These are phyloP conservation scores for cattle (Bos taurus) DNA, from an alignment of 2,113 vertebrate genomes.

Conservation along the genomic window DNA sequence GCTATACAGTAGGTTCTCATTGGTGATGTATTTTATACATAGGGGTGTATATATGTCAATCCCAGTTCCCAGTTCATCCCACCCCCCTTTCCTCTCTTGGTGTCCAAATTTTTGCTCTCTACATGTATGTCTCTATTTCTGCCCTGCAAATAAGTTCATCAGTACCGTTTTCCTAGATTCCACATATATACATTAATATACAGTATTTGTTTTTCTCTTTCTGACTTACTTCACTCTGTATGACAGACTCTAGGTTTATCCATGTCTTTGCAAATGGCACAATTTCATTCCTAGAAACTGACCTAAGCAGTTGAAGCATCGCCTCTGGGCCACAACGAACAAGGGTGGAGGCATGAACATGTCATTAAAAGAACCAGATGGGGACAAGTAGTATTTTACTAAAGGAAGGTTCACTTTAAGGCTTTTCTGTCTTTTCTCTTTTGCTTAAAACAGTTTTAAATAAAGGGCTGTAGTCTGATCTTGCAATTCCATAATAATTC, in stretches of 20 bases:
- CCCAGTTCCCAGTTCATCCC: not conserved
- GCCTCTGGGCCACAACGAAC: not conserved
- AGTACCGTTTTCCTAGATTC: not conserved
- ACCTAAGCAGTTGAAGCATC: not conserved
- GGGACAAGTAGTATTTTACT: not conserved
- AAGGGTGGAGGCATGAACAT: not conserved
- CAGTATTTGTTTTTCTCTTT: not conserved
- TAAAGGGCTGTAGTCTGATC: not conserved
- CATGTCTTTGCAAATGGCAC: not conserved
- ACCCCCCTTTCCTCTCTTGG: not conserved
- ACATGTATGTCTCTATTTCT: not conserved
- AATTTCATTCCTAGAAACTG: not conserved
- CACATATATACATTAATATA: not conserved
- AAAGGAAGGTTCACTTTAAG: not conserved
- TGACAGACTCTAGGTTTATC: not conserved
- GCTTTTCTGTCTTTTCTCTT: not conserved
- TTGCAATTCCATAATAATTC: not conserved
- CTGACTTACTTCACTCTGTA: not conserved
- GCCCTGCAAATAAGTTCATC: not conserved
- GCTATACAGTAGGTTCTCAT: not conserved
- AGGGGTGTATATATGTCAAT: not conserved
- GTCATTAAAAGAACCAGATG: not conserved
- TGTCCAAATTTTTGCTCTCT: not conserved
- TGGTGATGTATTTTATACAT: not conserved
- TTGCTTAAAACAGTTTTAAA: constrained; percentile 7